phyloP scores from a whole-genome alignment of 2,113 vertebrate genomes.

The Sciurus niger region DNA sequence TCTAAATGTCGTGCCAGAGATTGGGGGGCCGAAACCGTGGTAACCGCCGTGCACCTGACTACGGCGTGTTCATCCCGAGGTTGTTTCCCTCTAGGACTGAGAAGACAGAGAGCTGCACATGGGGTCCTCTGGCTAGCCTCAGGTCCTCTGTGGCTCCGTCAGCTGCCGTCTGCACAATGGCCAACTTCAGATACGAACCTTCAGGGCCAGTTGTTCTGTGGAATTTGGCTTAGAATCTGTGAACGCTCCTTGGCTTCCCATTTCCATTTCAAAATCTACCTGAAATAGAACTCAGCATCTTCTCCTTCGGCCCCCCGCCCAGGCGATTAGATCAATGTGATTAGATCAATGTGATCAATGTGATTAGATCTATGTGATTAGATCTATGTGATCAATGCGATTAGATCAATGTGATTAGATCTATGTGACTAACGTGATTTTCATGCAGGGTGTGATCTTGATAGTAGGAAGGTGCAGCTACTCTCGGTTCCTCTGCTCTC shows the following conservation, averaged over 20 bases:
- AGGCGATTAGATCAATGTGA: no score
- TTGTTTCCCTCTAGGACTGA: no score
- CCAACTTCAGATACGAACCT: neutral
- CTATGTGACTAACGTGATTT: no score
- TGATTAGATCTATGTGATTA: no score
- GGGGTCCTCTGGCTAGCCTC: neutral
- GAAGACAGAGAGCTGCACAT: neutral
- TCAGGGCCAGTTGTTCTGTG: neutral
- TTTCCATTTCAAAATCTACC: neutral
- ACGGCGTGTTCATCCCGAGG: neutral
- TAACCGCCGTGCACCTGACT: fast-evolving
- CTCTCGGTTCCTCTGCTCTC: fast-evolving
- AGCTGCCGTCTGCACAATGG: no score
- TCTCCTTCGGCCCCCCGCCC: neutral
- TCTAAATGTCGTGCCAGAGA: no score
- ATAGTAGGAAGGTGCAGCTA: neutral
- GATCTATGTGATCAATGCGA: no score
- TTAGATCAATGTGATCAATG: no score
- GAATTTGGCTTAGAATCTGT: neutral
- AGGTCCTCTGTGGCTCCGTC: no score
- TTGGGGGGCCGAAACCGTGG: fast-evolving
- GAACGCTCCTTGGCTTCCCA: neutral
- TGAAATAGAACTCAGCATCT: neutral
- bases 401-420: no score
- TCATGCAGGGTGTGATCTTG: neutral